Evolutionary conservation across 2,113 vertebrate species (phyloP).

Genomic region (Macrotus californicus): DNA sequence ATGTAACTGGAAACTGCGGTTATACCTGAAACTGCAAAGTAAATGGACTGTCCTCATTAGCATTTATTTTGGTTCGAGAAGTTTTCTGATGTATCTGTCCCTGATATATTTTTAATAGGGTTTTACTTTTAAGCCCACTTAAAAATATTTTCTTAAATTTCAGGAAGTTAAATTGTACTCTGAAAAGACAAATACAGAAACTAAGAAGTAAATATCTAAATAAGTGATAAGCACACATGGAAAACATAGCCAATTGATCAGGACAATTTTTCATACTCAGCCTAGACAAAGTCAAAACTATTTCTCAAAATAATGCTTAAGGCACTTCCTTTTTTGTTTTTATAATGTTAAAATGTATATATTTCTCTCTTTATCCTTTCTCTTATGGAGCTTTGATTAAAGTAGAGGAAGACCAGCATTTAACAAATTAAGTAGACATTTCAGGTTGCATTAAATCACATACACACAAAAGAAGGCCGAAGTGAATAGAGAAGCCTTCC

Average conservation of each 20-base stretch:
- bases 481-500: not conserved
- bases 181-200: not conserved
- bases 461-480: not conserved
- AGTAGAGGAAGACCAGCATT: not conserved
- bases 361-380: not conserved
- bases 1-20: no score
- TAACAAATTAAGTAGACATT: not conserved
- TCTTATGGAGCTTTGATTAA: not conserved
- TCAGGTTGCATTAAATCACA: not conserved
- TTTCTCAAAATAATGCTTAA: not conserved
- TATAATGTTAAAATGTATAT: not conserved
- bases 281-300: not conserved
- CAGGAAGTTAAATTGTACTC: not conserved
- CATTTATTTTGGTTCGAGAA: conserved; percentile 12
- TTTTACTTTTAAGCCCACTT: not conserved
- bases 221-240: not conserved
- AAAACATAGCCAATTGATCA: not conserved
- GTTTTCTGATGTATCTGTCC: not conserved
- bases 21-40: not conserved
- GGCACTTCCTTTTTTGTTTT: not conserved
- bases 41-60: not conserved
- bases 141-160: not conserved
- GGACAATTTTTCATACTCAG: not conserved
- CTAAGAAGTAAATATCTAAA: not conserved
- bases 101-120: not conserved